Base-by-base conservation (phyloP, 23 tunicate genomes). In the Ciona savignyi region DNA sequence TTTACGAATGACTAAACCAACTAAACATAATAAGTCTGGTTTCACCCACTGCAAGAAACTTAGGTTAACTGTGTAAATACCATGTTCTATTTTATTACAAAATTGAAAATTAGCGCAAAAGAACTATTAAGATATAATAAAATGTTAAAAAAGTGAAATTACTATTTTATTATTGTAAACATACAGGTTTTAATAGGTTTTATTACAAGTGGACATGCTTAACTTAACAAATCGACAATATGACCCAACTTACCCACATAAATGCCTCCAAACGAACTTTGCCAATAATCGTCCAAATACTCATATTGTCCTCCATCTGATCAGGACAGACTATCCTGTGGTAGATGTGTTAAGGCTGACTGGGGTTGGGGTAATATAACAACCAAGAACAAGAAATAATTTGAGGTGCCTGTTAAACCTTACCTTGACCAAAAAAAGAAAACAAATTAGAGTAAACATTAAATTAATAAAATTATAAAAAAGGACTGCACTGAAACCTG, bases 191-290 rank as follows among this genome's bases (percentile, higher is more conserved):
- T 49, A 11, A 11, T 49, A 11, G 20, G 20, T 15, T 15, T 49
- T 11, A 11, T 49, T 11, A 15, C 15, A 15, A 15, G 23, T 9
- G 11, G 23, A 19, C 20, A 23, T n/a, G 20, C 9, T 65, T 23
- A 65, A n/a, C 9, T 23, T 65, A 65, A 24, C 71, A 72, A 11
- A 11, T 4, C 51, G 56, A 72, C 70, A 49, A 51, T 19, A n/a
- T 19, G 22, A 34, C 34, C 62, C 20, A 70, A 83, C 97, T n/a
- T 51, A 90, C 97, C 97, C 97, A 90, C 97, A 90, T 83, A 32
- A 90, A 83, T 30, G 97, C 85, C 35, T 90, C 97, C 51, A 90
- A 63, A 15, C 89, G 56, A 0, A 90, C 97, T 90, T 90, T 90
- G 29, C 97, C 78, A 15, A 90, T 83, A 21, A 90, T 90, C 25